Evolutionary conservation across 2,113 vertebrate genomes (phyloP).

Genomic region (Phyllostomus discolor): DNA sequence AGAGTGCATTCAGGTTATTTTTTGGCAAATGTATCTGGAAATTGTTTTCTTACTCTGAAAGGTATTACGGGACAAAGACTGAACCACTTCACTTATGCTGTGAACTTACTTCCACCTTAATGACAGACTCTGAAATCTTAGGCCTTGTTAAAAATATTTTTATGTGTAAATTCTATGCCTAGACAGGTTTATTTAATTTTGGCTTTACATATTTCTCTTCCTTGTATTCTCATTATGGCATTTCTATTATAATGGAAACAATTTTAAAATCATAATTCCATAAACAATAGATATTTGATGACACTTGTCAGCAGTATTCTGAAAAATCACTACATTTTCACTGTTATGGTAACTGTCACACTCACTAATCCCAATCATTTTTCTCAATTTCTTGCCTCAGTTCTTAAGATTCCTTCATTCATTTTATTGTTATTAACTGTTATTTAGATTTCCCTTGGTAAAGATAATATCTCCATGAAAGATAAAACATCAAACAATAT

Average conservation of each 20-base stretch:
- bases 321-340: background rate
- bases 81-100: background rate
- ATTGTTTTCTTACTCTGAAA: background rate
- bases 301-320: background rate
- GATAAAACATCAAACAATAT: background rate
- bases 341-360: background rate
- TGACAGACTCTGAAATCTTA: background rate
- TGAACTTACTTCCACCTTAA: background rate
- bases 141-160: too few species aligned
- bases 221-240: background rate
- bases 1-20: background rate
- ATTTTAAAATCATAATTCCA: background rate
- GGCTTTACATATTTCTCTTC: background rate
- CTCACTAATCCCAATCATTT: too few species aligned
- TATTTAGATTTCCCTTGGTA: background rate
- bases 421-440: background rate
- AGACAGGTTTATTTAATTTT: background rate
- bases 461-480: background rate
- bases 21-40: background rate
- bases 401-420: background rate
- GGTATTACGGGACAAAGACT: background rate
- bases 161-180: background rate
- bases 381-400: background rate
- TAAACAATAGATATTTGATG: background rate
- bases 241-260: background rate